Evolutionary conservation across 2,113 vertebrate species (phyloP).

Genomic region (Micromys minutus): DNA sequence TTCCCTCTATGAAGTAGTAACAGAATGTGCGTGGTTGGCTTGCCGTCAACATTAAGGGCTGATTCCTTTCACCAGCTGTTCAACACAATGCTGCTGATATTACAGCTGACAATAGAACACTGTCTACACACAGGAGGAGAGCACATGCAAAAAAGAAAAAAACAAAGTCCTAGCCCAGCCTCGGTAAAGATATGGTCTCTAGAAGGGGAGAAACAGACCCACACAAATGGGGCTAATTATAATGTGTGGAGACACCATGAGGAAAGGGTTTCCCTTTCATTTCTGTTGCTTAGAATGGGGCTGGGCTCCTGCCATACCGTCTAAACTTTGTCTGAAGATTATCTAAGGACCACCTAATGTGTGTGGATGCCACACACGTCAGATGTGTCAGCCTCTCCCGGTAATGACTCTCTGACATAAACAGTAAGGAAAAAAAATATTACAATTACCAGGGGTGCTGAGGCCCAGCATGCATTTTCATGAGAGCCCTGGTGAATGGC

Average conservation of each 20-base stretch:
- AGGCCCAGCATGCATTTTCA: conserved; percentile 92
- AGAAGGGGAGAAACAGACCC: neutral
- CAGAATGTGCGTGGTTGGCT: neutral
- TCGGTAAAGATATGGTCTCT: neutral
- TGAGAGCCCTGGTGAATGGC: conserved; percentile 89
- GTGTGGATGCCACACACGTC: conserved; percentile 89
- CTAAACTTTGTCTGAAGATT: conserved; percentile 88
- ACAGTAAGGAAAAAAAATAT: conserved; percentile 92
- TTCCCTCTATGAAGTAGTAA: neutral
- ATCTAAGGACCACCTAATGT: conserved; percentile 97
- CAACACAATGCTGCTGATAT: neutral
- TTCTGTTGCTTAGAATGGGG: conserved; percentile 89
- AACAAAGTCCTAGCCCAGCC: neutral
- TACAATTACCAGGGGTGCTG: conserved; percentile 92
- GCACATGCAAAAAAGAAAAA: fast-evolving
- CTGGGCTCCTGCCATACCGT: conserved; percentile 81
- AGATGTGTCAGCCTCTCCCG: conserved; percentile 93
- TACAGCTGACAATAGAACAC: neutral
- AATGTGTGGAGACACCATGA: fast-evolving
- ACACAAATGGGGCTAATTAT: neutral
- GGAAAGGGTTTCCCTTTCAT: conserved; percentile 71
- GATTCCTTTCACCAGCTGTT: too few relatives aligned
- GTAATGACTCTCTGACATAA: conserved; percentile 96
- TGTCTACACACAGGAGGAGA: neutral
- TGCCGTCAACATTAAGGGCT: neutral